phyloP scores from a whole-genome alignment of 2,113 vertebrate species.

The Neodon shergylaensis region DNA sequence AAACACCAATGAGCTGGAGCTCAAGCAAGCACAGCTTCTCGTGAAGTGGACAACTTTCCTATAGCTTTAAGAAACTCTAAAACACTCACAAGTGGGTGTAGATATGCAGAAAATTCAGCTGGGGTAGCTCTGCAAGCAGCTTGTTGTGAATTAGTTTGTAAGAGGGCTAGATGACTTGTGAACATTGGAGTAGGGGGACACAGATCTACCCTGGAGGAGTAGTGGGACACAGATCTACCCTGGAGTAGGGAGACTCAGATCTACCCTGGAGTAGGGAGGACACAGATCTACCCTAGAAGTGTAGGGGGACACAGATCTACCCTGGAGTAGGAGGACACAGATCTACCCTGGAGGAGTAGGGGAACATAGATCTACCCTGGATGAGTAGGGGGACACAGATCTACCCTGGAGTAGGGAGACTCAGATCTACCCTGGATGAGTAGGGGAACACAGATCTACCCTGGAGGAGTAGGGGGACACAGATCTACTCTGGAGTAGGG shows the following conservation, averaged over 20 bases:
- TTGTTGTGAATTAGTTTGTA: not conserved
- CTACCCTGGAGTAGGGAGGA: not conserved
- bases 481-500: not conserved
- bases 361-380: too few species aligned
- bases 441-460: too few species aligned
- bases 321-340: too few species aligned
- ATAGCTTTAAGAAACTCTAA: not conserved
- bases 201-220: too few species aligned
- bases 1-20: not conserved
- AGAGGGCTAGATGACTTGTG: not conserved
- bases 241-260: not conserved
- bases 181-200: not conserved
- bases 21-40: not conserved
- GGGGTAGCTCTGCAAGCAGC: not conserved
- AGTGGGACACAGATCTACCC: not conserved
- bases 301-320: too few species aligned
- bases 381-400: too few species aligned
- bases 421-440: too few species aligned
- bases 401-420: too few species aligned
- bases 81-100: not conserved
- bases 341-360: not conserved
- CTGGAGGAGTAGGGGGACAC: too few species aligned
- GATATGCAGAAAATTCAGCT: not conserved
- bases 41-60: not conserved
- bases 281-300: not conserved